These are phyloP conservation scores for Zingel zingel DNA, from an alignment of 2,113 vertebrate species.

Conservation along the genomic window DNA sequence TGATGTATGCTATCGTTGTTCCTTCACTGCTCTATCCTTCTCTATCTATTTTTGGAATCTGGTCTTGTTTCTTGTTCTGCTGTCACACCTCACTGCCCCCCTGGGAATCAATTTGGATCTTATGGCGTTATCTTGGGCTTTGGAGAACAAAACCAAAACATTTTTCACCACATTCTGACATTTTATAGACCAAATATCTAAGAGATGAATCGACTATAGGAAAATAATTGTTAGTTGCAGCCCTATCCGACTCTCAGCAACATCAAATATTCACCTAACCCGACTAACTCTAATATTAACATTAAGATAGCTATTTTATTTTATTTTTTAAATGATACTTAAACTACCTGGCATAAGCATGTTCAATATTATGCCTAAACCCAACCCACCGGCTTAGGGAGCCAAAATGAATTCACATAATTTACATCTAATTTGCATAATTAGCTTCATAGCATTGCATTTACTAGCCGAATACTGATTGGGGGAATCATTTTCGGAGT, in stretches of 20 bases:
- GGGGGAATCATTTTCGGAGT: neutral
- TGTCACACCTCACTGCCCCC: neutral
- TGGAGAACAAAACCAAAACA: too few relatives aligned
- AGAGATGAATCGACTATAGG: too few relatives aligned
- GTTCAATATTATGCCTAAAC: neutral
- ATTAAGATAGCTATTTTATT: neutral
- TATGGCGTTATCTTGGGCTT: too few relatives aligned
- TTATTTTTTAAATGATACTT: neutral
- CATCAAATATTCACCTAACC: neutral
- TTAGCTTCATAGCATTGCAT: neutral
- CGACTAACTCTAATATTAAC: neutral
- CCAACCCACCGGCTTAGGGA: neutral
- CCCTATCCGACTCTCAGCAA: neutral
- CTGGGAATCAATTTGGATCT: neutral
- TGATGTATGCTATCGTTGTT: neutral
- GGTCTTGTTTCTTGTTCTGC: neutral
- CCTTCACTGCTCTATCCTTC: neutral
- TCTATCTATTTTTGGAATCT: neutral
- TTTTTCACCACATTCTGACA: too few relatives aligned
- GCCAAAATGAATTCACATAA: slow-evolving; percentile 3
- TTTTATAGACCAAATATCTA: too few relatives aligned
- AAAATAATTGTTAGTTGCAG: too few relatives aligned
- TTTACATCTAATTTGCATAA: slow-evolving; percentile 10
- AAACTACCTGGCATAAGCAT: neutral
- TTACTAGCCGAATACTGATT: neutral